Evolutionary conservation across 2,797 vertebrate species (phyloP), one percentile per base, ranked within the genome.

Genomic region (Oreochromis grahami): DNA sequence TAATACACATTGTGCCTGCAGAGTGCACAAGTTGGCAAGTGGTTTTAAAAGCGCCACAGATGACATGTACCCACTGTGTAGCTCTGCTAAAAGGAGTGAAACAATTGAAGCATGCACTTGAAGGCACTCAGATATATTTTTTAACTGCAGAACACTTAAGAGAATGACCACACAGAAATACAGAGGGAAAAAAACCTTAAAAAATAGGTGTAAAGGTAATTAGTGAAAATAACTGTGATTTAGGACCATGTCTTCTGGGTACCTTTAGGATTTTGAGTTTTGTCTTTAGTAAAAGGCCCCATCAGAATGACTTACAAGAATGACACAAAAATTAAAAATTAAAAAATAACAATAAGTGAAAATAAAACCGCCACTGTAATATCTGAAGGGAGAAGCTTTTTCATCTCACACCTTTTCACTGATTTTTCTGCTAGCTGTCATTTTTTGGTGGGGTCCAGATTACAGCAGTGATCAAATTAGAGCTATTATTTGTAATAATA

Each of bases 21-120:
- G 48, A 83, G 79, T 68, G 77, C 70, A 58, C 60, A 68, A 79
- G 79, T 76, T 84, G 77, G 76, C 87, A 87, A 91, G 86, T 88
- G 88, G 77, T 79, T 91, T 88, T 86, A 88, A 89, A 87, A 87
- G 88, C 78, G 82, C 78, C 41, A 74, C 48, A 84, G 83, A 84
- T 80, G 68, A 82, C 24, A n/a, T 63, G 82, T 83, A 78, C 78
- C 77, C 48, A 51, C 81, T 65, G 83, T 85, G 82, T 21, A 52
- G 80, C 81, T 80, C 80, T 58, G 74, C 80, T 84, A 80, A 83
- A 36, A 88, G 83, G 26, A 83, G 8, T 11, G 52, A 82, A 88
- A 85, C 50, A 85, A 78, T 43, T 89, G 84, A 90, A 86, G 88
- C 77, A 32, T 87, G 43, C 77, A 84, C 77, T 90, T 79, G 82